Evolutionary conservation across 1,140 invertebrate genomes (phyloP).

Genomic region (Drosophila mojavensis): DNA sequence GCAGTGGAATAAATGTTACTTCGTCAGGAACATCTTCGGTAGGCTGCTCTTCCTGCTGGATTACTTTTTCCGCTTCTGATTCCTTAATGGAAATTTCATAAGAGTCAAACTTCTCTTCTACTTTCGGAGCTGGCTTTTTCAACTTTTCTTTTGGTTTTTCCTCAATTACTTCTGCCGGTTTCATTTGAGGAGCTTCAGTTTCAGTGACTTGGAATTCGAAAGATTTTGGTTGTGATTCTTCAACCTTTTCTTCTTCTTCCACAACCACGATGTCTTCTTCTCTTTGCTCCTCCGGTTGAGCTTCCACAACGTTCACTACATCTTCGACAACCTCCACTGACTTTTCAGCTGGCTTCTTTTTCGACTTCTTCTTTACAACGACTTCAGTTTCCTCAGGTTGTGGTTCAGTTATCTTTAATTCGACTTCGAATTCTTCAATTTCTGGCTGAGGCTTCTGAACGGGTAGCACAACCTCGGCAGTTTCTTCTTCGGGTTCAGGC

Average conservation of each 20-base stretch:
- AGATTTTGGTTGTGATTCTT: conserved; percentile 45
- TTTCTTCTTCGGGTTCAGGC: conserved; percentile 73
- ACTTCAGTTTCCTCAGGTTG: conserved; percentile 71
- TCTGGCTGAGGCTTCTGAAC: conserved; percentile 37
- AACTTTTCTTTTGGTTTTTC: conserved; percentile 48
- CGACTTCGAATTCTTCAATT: conserved; percentile 56
- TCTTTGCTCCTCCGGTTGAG: conserved; percentile 30
- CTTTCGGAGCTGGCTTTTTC: conserved; percentile 55
- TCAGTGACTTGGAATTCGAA: conserved; percentile 71
- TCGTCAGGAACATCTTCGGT: conserved; percentile 60
- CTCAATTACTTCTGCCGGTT: conserved; percentile 50
- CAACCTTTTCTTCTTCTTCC: conserved; percentile 41
- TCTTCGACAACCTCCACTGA: conserved; percentile 49
- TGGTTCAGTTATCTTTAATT: conserved; percentile 59
- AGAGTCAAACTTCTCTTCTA: conserved; percentile 61
- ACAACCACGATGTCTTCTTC: conserved; percentile 10
- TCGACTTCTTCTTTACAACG: conserved; percentile 76
- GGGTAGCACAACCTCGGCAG: conserved; percentile 65
- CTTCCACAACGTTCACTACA: conserved; percentile 65
- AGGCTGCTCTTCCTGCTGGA: conserved; percentile 30
- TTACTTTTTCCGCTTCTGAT: conserved; percentile 54
- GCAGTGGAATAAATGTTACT: conserved; percentile 66
- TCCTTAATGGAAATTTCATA: conserved; percentile 72
- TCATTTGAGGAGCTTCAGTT: conserved; percentile 54
- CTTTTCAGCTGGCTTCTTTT: conserved; percentile 65